These are phyloP conservation scores for Trachelus stipa DNA, from an alignment of 2,888 invertebrate genomes.

Conservation along the genomic window DNA sequence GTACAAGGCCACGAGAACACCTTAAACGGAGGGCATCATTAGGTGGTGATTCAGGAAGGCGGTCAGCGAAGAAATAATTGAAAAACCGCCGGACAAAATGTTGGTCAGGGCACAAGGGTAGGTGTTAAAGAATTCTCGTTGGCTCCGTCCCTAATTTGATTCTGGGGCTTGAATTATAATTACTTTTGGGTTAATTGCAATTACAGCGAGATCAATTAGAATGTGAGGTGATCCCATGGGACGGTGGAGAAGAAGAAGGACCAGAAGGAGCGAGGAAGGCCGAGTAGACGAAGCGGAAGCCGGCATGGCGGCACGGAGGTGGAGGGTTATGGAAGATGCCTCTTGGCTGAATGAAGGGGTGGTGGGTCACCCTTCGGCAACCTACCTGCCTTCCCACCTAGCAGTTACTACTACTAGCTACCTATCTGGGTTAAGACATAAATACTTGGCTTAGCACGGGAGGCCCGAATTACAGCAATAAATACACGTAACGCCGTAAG, in stretches of 20 bases:
- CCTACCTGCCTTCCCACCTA: constrained; percentile 11
- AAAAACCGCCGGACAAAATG: neutral
- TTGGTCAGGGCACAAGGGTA: neutral
- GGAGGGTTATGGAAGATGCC: neutral
- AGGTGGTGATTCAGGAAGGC: too few relatives aligned
- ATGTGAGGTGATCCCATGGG: neutral
- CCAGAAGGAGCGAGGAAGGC: constrained; percentile 14
- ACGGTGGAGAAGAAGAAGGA: neutral
- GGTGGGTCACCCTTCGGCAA: constrained; percentile 3
- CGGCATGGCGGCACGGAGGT: neutral
- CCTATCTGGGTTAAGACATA: constrained; percentile 50
- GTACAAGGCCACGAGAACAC: neutral
- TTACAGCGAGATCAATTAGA: constrained; percentile 32
- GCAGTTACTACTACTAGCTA: constrained; percentile 16
- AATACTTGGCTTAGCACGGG: constrained; percentile 48
- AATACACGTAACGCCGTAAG: constrained; percentile 42
- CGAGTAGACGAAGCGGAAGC: constrained; percentile 8
- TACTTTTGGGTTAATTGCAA: constrained; percentile 41
- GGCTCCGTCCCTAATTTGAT: constrained; percentile 1
- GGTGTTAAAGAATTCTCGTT: neutral
- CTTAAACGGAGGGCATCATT: neutral
- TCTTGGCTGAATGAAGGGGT: neutral
- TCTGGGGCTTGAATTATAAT: constrained; percentile 25
- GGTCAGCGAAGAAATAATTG: neutral
- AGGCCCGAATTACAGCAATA: constrained; percentile 51